Base-by-base conservation (phyloP, 2,888 invertebrate species). In the Notodonta ziczac region DNA sequence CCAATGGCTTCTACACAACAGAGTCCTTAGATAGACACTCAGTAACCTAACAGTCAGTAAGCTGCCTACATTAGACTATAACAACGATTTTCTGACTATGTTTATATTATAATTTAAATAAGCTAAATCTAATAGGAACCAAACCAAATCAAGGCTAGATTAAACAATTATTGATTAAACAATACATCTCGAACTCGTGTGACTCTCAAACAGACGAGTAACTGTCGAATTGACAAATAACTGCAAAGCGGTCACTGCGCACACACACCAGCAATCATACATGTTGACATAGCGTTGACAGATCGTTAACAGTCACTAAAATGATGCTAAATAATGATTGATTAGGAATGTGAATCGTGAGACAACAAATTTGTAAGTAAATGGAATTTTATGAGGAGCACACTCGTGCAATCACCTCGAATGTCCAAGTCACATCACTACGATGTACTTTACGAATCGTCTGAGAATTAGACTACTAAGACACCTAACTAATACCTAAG, bases 241-340 rank as follows among this genome's bases (percentile, higher is more conserved):
- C 56, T 10, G 13, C 48, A 13, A 59, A 66, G 69, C 62, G 59
- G 62, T 60, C 57, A 50, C 40, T 44, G 57, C 55, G 59, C 50
- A 58, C 60, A 70, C 61, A 62, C 54, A 57, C 58, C 51, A 53
- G 10, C 64, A 59, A 67, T 73, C 60, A 63, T 55, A 58, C 44
- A 40, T 72, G 69, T 73, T 73, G 52, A 61, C 73, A 66, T 61
- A 55, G 72, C 73, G 67, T 74, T 70, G 52, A 61, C 73, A 66
- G 63, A 55, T 75, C 70, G 67, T 73, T 70, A 72, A 66, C 63
- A 54, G n/a, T 40, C 35, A 56, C 56, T 40, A 61, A 67, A 52
- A 58, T 50, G 57, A 48, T 24, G 58, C 52, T 52, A 52, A 52
- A 52, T 48, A 24, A 50, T 67, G 66, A 70, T 65, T 63, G 62